Evolutionary conservation across 2,113 vertebrate genomes (phyloP).

Genomic region (Cyanoderma ruficeps): DNA sequence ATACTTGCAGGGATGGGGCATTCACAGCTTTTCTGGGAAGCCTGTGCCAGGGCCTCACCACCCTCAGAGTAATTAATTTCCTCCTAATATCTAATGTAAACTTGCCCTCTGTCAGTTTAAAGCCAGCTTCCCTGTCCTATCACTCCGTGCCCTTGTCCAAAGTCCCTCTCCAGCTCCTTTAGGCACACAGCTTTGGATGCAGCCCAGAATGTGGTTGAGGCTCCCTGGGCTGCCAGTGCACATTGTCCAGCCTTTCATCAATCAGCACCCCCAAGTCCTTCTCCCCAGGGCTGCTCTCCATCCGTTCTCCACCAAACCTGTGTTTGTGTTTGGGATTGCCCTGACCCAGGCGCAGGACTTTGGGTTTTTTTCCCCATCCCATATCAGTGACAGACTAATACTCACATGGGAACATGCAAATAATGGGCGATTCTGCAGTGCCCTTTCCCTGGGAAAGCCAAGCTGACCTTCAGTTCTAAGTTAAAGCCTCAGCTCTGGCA

Average conservation of each 20-base stretch:
- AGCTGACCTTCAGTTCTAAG: background rate
- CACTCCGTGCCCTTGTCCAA: background rate
- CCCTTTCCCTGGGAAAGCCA: background rate
- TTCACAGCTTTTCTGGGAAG: background rate
- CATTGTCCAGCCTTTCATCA: background rate
- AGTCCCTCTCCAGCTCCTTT: background rate
- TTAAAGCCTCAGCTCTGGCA: background rate
- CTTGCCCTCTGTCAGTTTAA: background rate
- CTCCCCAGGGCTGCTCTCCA: rapidly evolving
- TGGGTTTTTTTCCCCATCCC: background rate
- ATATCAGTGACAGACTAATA: background rate
- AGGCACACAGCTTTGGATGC: background rate
- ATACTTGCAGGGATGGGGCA: background rate
- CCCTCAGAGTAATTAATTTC: background rate
- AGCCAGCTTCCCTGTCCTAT: background rate
- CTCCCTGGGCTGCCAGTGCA: background rate
- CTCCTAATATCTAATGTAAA: background rate
- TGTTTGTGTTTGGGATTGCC: background rate
- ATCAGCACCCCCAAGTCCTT: background rate
- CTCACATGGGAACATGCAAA: rapidly evolving
- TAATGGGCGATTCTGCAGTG: rapidly evolving
- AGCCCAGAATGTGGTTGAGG: background rate
- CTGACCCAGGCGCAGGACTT: background rate
- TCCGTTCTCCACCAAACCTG: background rate
- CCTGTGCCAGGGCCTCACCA: background rate